phyloP scores from a whole-genome alignment of 2,113 vertebrate species.

The Benitochromis conjunctus region DNA sequence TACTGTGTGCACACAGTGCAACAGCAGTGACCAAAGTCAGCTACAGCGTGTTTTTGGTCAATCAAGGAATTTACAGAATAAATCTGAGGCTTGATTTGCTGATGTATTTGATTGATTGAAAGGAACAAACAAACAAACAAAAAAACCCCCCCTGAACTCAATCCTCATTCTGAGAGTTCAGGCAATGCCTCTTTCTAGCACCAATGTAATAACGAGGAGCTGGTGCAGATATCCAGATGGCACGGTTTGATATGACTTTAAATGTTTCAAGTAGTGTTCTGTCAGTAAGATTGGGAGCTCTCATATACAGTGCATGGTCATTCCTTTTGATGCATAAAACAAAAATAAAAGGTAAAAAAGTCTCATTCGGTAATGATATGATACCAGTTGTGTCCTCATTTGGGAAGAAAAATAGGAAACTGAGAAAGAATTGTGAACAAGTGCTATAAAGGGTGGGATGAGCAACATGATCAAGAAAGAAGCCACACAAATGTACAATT shows the following conservation, averaged over 20 bases:
- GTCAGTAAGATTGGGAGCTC: constrained; percentile 53
- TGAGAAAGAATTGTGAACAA: not conserved
- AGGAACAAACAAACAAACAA: not conserved
- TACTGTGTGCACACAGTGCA: not conserved
- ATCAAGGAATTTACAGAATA: constrained; percentile 1
- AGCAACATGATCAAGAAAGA: not conserved
- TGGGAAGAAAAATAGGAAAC: not conserved
- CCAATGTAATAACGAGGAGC: constrained; percentile 41
- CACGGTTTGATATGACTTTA: constrained; percentile 31
- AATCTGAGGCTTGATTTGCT: not conserved
- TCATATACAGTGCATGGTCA: constrained; percentile 45
- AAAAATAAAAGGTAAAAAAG: not conserved
- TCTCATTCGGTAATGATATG: not conserved
- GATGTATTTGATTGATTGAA: not conserved
- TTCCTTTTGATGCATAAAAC: constrained; percentile 45
- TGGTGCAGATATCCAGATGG: not conserved
- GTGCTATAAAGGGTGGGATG: not conserved
- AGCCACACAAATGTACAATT: not conserved
- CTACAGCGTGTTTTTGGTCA: constrained; percentile 34
- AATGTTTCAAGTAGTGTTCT: constrained; percentile 23
- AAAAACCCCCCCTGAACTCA: not conserved
- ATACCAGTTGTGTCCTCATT: not conserved
- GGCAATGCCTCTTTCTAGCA: constrained; percentile 17
- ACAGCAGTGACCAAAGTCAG: not conserved
- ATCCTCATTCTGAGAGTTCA: constrained; percentile 29